Conservation (phyloP, 2,888 invertebrate genomes). For the Luperina testacea region DNA sequence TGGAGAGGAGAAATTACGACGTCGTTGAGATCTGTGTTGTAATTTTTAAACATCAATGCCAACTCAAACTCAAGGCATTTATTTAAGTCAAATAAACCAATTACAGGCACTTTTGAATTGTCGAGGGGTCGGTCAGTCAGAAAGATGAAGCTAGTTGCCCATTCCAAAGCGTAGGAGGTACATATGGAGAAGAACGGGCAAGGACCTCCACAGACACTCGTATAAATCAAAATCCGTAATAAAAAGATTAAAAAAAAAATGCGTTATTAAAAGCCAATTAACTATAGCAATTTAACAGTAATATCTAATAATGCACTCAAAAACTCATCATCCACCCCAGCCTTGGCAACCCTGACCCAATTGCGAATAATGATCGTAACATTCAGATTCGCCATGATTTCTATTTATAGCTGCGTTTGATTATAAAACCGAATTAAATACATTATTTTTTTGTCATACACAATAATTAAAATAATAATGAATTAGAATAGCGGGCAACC, state of each 20-base stretch:
- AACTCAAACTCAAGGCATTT: not conserved
- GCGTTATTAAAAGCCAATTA: not conserved
- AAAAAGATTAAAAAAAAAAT: not conserved
- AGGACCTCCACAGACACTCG: not conserved
- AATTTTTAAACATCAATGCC: not conserved
- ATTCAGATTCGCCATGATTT: not conserved
- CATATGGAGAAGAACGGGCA: not conserved
- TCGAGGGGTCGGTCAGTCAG: not conserved
- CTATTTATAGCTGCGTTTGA: not conserved
- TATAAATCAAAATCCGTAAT: not conserved
- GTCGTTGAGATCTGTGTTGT: not conserved
- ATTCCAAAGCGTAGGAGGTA: not conserved
- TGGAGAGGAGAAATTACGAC: conserved; percentile 22
- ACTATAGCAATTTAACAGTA: not conserved
- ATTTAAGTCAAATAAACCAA: not conserved
- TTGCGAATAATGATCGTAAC: not conserved
- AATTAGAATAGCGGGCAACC: conserved; percentile 17
- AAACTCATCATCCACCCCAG: not conserved
- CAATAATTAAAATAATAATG: too few relatives aligned
- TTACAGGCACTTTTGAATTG: not conserved
- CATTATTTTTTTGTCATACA: not conserved
- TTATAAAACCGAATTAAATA: too few relatives aligned
- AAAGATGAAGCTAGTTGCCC: not conserved
- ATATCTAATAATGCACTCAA: not conserved
- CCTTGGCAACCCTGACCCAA: not conserved